Conservation (phyloP, 1,140 invertebrate species). For the Zaprionus africanus region DNA sequence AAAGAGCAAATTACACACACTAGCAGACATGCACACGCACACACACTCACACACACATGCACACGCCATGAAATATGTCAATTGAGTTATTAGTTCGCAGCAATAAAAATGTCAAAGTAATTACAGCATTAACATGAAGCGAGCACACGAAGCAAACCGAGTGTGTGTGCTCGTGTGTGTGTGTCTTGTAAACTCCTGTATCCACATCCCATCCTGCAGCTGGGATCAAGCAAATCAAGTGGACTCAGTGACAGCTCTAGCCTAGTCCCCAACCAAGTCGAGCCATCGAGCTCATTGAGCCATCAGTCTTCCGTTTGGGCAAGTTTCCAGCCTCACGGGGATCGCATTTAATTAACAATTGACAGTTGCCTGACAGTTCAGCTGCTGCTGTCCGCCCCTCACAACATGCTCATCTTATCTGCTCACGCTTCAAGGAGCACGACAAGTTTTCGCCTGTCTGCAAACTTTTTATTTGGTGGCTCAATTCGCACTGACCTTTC, state of each 20-base stretch:
- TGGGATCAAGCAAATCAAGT: constrained; percentile 63
- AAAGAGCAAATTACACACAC: constrained; percentile 22
- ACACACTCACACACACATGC: constrained; percentile 10
- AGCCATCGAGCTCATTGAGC: background rate
- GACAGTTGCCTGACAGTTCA: constrained; percentile 62
- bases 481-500: constrained; percentile 6
- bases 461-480: constrained; percentile 37
- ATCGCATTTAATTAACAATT: constrained; percentile 76
- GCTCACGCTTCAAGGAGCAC: constrained; percentile 18
- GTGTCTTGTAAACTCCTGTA: background rate
- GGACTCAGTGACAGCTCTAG: constrained; percentile 53
- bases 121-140: constrained; percentile 68
- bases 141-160: constrained; percentile 31
- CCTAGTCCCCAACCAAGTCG: background rate
- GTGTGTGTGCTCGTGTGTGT: constrained; percentile 2
- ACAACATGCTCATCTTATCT: constrained; percentile 60
- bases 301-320: background rate
- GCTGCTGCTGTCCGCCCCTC: background rate
- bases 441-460: constrained; percentile 32
- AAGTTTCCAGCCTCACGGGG: constrained; percentile 7
- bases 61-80: constrained; percentile 49
- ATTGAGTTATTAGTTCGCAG: constrained; percentile 69
- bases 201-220: background rate
- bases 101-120: constrained; percentile 74
- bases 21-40: background rate